Base-by-base conservation (phyloP, 2,113 vertebrate species). In the Scomber scombrus region DNA sequence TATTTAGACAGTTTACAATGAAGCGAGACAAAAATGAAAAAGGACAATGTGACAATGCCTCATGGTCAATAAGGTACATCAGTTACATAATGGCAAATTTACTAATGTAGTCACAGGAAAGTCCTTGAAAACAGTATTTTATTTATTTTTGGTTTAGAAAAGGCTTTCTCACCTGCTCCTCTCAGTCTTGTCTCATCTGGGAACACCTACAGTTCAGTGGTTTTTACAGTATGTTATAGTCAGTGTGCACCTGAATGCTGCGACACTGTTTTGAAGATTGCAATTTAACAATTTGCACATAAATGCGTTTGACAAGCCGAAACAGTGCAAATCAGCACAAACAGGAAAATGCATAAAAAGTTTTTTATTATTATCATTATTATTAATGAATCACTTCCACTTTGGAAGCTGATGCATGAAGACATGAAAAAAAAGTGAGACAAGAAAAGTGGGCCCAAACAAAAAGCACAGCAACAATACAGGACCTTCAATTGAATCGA, bases 401-500 rank as follows among this genome's bases (percentile, higher is more conserved):
- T 73, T 82, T 76, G 64, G 78, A 85, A 88, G 85, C 5, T 5
- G 60, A 88, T 82, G 86, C 90, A 93, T 91, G 86, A 82, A 88
- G 82, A 86, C 74, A 83, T 68, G 64, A 67, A 58, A 71, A 69
- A 47, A 47, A 77, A 84, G 89, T 81, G 94, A 94, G 92, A 94
- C 87, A 91, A 94, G 91, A 92, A 90, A 88, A 79, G 78, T 91
- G 93, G 75, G 80, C 55, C 77, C 60, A 70, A 89, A 85, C 40
- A 92, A 73, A 79, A 54, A 85, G 8, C 21, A 89, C 45, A 72
- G 73, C 68, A 91, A 89, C 91, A 92, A 93, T 91, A 95, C 88
- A 88, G 86, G 91, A 95, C 92, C 92, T 89, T 92, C 40, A 89
- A 92, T 86, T 91, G 82, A 89, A 80, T 63, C 81, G 83, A 88